Percentiles rank a stretch among this genome's conserved stretches.
These are phyloP conservation scores for Limulus polyphemus DNA, from an alignment of 2,888 invertebrate genomes.

Conservation along the genomic window DNA sequence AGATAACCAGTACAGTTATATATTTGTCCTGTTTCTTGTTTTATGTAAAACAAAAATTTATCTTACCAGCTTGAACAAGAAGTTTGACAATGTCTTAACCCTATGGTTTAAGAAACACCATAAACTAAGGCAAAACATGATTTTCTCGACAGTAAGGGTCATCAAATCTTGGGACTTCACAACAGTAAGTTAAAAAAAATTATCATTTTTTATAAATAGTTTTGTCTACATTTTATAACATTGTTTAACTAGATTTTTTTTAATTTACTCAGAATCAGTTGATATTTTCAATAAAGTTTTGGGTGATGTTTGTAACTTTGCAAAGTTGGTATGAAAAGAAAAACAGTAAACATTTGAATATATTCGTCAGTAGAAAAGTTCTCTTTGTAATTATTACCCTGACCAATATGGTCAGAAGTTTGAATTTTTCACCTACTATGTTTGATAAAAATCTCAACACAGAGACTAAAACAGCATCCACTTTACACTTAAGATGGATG, in stretches of 20 bases:
- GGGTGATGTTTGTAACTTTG: too few species aligned
- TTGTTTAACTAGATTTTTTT: constrained; percentile 4
- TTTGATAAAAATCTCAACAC: too few species aligned
- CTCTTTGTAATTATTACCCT: too few species aligned
- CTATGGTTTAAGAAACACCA: constrained; percentile 94
- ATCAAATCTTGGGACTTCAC: constrained; percentile 73
- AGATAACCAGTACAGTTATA: too few species aligned
- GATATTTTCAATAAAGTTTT: neutral
- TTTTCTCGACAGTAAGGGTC: constrained; percentile 93
- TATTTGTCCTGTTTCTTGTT: too few species aligned
- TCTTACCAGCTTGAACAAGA: constrained; percentile 51
- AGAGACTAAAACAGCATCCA: too few species aligned
- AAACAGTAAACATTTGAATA: too few species aligned
- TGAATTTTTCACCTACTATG: too few species aligned
- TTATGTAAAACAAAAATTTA: neutral
- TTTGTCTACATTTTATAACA: constrained; percentile 3
- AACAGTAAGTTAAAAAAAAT: constrained; percentile 45
- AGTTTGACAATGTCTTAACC: constrained; percentile 73
- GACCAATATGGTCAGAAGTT: too few species aligned
- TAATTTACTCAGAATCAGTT: neutral
- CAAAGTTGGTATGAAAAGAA: too few species aligned
- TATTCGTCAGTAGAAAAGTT: too few species aligned
- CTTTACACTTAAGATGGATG: too few species aligned
- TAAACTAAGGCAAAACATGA: constrained; percentile 90
- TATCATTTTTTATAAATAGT: constrained; percentile 2